Percentiles rank a stretch among this genome's conserved stretches.
Conservation (phyloP, 1,140 invertebrate genomes). For the Thaumatotibia leucotreta region DNA sequence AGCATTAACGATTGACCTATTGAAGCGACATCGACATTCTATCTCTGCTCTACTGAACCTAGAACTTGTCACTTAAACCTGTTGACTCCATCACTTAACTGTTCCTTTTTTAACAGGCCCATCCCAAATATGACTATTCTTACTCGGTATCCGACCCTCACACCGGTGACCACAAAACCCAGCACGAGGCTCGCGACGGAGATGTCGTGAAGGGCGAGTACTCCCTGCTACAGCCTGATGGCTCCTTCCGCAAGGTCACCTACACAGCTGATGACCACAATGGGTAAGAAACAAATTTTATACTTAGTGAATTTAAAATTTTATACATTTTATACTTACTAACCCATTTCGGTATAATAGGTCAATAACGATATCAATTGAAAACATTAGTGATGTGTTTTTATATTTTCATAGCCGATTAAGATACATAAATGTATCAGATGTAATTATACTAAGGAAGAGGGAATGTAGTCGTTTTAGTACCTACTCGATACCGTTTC, state of each 20-base stretch:
- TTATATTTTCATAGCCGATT: too few species aligned
- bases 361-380: too few species aligned
- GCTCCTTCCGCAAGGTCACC: slow-evolving; percentile 82
- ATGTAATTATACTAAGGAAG: too few species aligned
- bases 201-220: slow-evolving; percentile 75
- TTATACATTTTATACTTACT: too few species aligned
- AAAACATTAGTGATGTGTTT: too few species aligned
- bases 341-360: too few species aligned
- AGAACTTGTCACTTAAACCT: not conserved
- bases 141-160: slow-evolving; percentile 75
- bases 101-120: too few species aligned
- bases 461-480: too few species aligned
- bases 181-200: slow-evolving; percentile 73
- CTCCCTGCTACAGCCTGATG: slow-evolving; percentile 81
- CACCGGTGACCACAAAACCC: slow-evolving; percentile 75
- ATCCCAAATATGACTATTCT: slow-evolving; percentile 74
- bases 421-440: too few species aligned
- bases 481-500: too few species aligned
- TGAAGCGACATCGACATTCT: not conserved
- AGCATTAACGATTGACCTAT: slow-evolving; percentile 2
- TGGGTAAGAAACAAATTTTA: slow-evolving; percentile 70
- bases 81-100: too few species aligned
- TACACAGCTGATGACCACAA: slow-evolving; percentile 85
- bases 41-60: not conserved
- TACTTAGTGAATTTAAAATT: too few species aligned